phyloP scores from a whole-genome alignment of 2,888 invertebrate genomes.

The Drosophila mimetica region DNA sequence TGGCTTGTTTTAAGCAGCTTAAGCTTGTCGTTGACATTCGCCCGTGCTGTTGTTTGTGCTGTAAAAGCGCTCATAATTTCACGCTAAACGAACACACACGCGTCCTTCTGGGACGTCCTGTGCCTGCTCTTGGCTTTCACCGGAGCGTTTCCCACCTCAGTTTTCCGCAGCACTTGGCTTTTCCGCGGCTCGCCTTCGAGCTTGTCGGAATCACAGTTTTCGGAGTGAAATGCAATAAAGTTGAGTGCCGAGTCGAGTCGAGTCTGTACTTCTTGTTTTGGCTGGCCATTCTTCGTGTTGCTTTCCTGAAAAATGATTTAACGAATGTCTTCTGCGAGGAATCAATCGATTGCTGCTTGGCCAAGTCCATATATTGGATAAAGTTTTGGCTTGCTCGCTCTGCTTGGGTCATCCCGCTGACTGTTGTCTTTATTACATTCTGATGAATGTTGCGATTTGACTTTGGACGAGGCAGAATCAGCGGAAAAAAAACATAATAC shows the following conservation, averaged over 20 bases:
- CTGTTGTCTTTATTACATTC: conserved; percentile 47
- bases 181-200: conserved; percentile 42
- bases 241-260: conserved; percentile 55
- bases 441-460: conserved; percentile 51
- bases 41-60: conserved; percentile 42
- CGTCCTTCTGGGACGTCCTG: conserved; percentile 19
- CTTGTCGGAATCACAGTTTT: conserved; percentile 48
- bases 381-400: conserved; percentile 2
- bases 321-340: neutral
- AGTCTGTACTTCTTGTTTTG: neutral
- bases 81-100: conserved; percentile 67
- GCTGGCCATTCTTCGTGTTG: conserved; percentile 1
- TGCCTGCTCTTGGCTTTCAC: neutral
- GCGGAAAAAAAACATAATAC: conserved; percentile 7
- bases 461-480: conserved; percentile 23
- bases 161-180: conserved; percentile 27
- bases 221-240: conserved; percentile 71
- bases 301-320: conserved; percentile 7
- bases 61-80: conserved; percentile 77
- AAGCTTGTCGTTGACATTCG: conserved; percentile 76
- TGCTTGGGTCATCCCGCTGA: conserved; percentile 12
- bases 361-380: neutral
- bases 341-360: conserved; percentile 17
- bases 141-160: neutral
- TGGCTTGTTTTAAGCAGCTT: conserved; percentile 79